Evolutionary conservation across 30 jellyfish, hydroid and myxozoan species (phyloP).

Genomic region (Clytia hemisphaerica): DNA sequence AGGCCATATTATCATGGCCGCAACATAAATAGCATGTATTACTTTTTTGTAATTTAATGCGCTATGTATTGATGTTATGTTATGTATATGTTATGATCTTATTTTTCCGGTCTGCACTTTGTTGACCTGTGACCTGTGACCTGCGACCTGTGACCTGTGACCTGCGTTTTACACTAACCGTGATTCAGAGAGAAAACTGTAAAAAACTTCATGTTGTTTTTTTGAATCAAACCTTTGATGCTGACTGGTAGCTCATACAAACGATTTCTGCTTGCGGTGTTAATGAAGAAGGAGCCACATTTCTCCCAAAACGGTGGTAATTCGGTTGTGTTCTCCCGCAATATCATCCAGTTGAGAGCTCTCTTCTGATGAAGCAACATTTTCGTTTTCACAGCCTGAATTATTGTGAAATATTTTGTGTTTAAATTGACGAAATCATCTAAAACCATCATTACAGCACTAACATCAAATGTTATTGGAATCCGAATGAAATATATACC

Average conservation of each 20-base stretch:
- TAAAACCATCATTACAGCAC: neutral
- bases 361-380: slow-evolving; percentile 50
- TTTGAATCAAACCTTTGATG: slow-evolving; percentile 57
- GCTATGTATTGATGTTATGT: no score
- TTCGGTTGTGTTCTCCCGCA: slow-evolving; percentile 49
- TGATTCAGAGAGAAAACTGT: no score
- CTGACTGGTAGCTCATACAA: slow-evolving; percentile 32
- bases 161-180: no score
- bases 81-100: no score
- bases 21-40: no score
- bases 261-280: slow-evolving; percentile 34
- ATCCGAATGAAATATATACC: no score
- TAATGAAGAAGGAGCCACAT: slow-evolving; percentile 6
- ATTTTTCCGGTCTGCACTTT: no score
- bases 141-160: no score
- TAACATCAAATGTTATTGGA: neutral
- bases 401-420: neutral
- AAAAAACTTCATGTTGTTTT: slow-evolving; percentile 81
- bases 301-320: slow-evolving; percentile 63
- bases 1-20: no score
- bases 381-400: slow-evolving; percentile 43
- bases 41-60: no score
- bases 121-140: no score
- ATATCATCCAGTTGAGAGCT: slow-evolving; percentile 65
- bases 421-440: neutral